Base-by-base conservation (phyloP, 2,113 vertebrate species). In the Pseudorasbora parva region DNA sequence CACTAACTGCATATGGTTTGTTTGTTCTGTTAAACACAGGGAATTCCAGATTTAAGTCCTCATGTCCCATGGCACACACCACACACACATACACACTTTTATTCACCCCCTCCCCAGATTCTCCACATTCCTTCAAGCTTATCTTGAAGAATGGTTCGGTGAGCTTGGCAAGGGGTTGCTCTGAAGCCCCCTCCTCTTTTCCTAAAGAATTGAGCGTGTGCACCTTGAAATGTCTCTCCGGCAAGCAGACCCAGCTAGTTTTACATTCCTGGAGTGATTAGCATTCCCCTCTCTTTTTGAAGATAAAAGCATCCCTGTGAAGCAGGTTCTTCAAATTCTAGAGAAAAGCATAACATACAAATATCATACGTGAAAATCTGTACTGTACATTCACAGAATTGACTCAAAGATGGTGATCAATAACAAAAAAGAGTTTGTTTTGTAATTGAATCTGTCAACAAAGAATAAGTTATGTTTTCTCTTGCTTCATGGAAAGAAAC, bases 91-190 rank as follows among this genome's bases (percentile, higher is more conserved):
- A 81, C 78, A 78, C 85, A 60, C 37, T 84, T 74, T 81, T 82
- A 80, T 69, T 78, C 83, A 84, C 74, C 85, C 88, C 84, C 85
- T 79, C 83, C 89, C 59, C 11, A 91, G 93, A 95, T 95, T 95
- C 94, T 91, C 91, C 84, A 91, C 92, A 94, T 95, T 95, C 94
- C 93, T 93, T 86, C 88, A 90, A 94, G 93, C 93, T 95, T 94
- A 94, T 95, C 94, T 94, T 93, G 90, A 93, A 94, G 92, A 94
- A 94, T 93, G 91, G 92, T 87, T 88, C 82, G 89, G 91, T 90
- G 91, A 91, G 91, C 86, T 92, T 73, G 90, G 88, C 91, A 88
- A 93, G 93, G 92, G 89, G 89, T 88, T 90, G 90, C 92, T 91
- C 92, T 90, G 92, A 90, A 90, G 90, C 86, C 90, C 90, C 90